Evolutionary conservation across 2,797 vertebrate species (phyloP), one percentile per base, ranked within the genome.

Genomic region (Sebastes iracundus): DNA sequence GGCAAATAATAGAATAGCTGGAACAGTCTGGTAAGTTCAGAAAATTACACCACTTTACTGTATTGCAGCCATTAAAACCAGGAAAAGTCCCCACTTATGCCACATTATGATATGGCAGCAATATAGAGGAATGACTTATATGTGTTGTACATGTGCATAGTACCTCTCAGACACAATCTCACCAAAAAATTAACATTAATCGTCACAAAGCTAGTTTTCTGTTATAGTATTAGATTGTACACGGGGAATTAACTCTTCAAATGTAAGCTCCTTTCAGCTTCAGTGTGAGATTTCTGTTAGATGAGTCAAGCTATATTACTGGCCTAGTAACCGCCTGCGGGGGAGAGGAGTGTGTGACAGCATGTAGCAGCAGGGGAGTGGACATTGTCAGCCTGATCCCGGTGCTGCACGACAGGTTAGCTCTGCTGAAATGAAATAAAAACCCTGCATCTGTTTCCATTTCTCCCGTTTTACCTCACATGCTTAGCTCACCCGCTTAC

Each of bases 231-330:
- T 23, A 52, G 64, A 71, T 32, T 75, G 72, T 66, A 71, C 20
- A 32, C 35, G 49, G 32, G 63, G 79, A 92, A 90, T 87, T 77
- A 90, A 91, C 82, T 87, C 81, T 69, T 86, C 79, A 73, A 83
- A 81, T 28, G 55, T 88, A 88, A 89, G 86, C 81, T 70, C 22
- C 71, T 84, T 87, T 84, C 71, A 77, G 78, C 76, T 79, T 68
- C 75, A 63, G 80, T 77, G 35, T 60, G 70, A 89, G 83, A 88
- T 88, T 91, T 85, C 75, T 84, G 92, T 91, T 87, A 58, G 83
- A 82, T 80, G 88, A 92, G 88, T 92, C 90, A 89, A 90, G 86
- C 90, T 79, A 71, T 76, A 85, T 88, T 87, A 86, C 77, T 72
- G 81, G 89, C 79, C 83, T 75, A 60, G 84, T 87, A 65, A 81